Base-by-base conservation (phyloP, 2,888 invertebrate species). In the Leptarthrus brevirostris region DNA sequence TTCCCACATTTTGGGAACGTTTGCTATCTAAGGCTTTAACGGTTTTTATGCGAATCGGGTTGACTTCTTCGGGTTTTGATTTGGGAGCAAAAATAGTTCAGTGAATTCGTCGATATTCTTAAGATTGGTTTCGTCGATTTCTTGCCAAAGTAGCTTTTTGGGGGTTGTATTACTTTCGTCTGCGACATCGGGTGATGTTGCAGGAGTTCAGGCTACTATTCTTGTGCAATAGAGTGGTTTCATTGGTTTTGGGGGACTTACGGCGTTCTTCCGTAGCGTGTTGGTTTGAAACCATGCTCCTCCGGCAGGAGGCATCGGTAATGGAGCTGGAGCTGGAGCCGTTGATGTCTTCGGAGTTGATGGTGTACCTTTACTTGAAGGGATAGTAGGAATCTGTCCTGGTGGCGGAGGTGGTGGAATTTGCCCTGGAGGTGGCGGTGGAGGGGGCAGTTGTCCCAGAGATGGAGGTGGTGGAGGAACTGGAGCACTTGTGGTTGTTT, bases 151-250 rank as follows among this genome's bases (percentile, higher is more conserved):
- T 77, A 85, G 82, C 72, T 79, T 87, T 44, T 54, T 30, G 2
- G 47, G 34, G 0, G 34, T 20, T 0, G 22, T 18, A 6, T n/a
- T 3, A 34, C 5, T 34, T 47, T 44, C 58, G 30, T 16, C 18
- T 12, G 30, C 26, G 16, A 44, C 24, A 14, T 22, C 54, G 3
- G 78, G 76, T 2, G 77, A 77, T 26, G 80, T 77, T 0, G 86
- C 81, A 10, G 84, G 82, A 10, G 86, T 81, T 5, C 86, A 85
- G 0, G 86, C 83, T 8, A 94, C 85, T 78, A 98, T 94, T 79
- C 97, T 89, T 5, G 96, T 96, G 97, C 98, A 98, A 81, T 96
- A 98, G 3, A 98, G 87, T 0, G 97, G 97, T 82, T 94, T 96
- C 97, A 97, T 97, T 1, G 96, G 95, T 44, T 93, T 91, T 16